Base-by-base conservation (phyloP, 64 coral and sea anemone species). In the Porites australiensis region DNA sequence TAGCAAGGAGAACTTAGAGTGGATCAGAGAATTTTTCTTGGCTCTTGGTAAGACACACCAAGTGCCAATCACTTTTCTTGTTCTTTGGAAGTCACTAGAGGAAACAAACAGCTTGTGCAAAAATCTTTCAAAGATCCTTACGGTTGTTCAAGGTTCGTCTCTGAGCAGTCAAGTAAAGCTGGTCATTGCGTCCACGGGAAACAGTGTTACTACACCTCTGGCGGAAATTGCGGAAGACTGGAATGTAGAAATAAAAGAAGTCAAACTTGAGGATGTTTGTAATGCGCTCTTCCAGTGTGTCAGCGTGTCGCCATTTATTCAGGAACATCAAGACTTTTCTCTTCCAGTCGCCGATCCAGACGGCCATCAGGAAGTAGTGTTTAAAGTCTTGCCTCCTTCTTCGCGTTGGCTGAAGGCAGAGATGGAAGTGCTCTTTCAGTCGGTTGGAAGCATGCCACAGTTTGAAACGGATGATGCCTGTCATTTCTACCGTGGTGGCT, bases 401-500 rank as follows among this genome's bases (percentile, higher is more conserved):
- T 65, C 85, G 6, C 79, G 94, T 13, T 95, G 94, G 94, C 57
- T 95, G 0, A 82, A 88, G 75, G 72, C 89, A 27, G 83, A 79
- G 7, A 23, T 95, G 20, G 83, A 80, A 44, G 88, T 95, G 0
- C 83, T 95, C 2, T 95, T 87, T 60, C 13, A 50, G 3, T 88
- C 94, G 13, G 27, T 63, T 44, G 94, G 94, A 80, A 91, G 52
- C 3, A 50, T 23, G 9, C 94, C 94, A 46, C 74, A 95, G 50
- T 82, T 76, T 64, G 94, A 69, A 4, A 53, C 88, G 4, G 54
- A 91, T 11, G 94, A 95, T 64, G 94, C 94, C 0, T 21, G 16
- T 3, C 88, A 95, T 43, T 90, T 91, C n/a, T 96, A 92, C 20
- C 89, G 89, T 21, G 94, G 94, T 14, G 94, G 94, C 6, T 68